A percentile compares a stretch with the other conserved stretches of the same genome.
phyloP scores from a whole-genome alignment of 1,140 invertebrate species.

The Bombus waltoni region DNA sequence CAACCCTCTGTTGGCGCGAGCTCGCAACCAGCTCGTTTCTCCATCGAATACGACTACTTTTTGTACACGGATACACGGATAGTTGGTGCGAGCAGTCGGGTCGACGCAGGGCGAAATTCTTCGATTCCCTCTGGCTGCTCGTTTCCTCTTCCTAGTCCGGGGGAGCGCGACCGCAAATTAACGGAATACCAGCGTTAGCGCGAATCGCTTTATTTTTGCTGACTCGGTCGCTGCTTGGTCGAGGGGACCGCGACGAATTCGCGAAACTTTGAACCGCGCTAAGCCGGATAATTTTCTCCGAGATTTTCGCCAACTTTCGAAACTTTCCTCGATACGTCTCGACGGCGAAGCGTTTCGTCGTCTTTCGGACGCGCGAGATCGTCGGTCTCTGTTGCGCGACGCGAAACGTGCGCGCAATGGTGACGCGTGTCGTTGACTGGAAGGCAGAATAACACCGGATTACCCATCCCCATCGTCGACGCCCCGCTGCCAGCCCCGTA shows the following conservation, averaged over 20 bases:
- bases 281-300: no score
- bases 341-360: background rate
- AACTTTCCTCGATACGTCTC: no score
- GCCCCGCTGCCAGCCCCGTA: conserved; percentile 25
- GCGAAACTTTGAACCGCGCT: no score
- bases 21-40: background rate
- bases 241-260: no score
- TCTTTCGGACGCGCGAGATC: background rate
- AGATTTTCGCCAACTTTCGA: no score
- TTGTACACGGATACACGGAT: background rate
- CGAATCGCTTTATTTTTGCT: background rate
- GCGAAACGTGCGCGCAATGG: background rate
- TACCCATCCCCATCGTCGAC: conserved; percentile 45
- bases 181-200: background rate
- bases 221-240: no score
- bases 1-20: conserved; percentile 2
- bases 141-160: background rate
- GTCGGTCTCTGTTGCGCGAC: background rate
- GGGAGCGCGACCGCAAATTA: no score
- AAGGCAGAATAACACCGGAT: conserved; percentile 61
- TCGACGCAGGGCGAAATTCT: background rate
- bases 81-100: no score
- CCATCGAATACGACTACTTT: background rate
- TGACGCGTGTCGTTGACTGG: conserved; percentile 46
- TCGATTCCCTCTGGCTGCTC: background rate